Conservation (phyloP, 1,140 invertebrate species). For the Tetramorium alpestre region DNA sequence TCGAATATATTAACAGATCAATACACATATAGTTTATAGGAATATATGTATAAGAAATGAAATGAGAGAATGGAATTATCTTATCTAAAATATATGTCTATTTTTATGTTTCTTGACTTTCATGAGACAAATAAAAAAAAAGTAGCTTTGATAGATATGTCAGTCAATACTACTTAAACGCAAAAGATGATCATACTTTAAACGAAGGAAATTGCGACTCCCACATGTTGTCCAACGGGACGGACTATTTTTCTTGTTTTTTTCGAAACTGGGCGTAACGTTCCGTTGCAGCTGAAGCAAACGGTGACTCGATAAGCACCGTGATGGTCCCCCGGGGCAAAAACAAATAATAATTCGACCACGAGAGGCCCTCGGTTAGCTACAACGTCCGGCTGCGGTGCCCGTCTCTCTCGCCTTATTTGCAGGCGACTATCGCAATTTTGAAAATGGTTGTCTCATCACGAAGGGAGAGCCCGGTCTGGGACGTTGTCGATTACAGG, state of each 20-base stretch:
- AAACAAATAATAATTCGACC: constrained; percentile 84
- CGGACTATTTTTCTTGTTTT: constrained; percentile 55
- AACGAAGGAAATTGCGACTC: constrained; percentile 5
- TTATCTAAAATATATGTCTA: background rate
- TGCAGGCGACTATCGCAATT: constrained; percentile 82
- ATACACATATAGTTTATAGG: too few relatives aligned
- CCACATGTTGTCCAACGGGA: constrained; percentile 16
- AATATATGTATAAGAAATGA: background rate
- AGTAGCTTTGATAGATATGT: background rate
- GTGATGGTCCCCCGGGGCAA: constrained; percentile 79
- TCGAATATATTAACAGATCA: background rate
- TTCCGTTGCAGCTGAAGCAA: constrained; percentile 79
- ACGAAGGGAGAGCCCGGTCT: constrained; percentile 62
- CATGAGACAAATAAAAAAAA: constrained; percentile 17
- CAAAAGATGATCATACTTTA: background rate
- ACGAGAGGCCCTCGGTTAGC: constrained; percentile 60
- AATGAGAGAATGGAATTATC: background rate
- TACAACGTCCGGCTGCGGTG: constrained; percentile 61
- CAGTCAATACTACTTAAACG: background rate
- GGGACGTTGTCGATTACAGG: constrained; percentile 83
- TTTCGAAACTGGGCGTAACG: constrained; percentile 72
- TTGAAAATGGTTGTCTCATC: constrained; percentile 85
- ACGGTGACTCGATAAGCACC: constrained; percentile 81
- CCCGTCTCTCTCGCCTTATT: constrained; percentile 81
- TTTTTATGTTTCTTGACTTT: background rate